Evolutionary conservation across 2,888 invertebrate genomes (phyloP), one percentile per base, ranked within the genome.

Genomic region (Spilosoma lubricipeda): DNA sequence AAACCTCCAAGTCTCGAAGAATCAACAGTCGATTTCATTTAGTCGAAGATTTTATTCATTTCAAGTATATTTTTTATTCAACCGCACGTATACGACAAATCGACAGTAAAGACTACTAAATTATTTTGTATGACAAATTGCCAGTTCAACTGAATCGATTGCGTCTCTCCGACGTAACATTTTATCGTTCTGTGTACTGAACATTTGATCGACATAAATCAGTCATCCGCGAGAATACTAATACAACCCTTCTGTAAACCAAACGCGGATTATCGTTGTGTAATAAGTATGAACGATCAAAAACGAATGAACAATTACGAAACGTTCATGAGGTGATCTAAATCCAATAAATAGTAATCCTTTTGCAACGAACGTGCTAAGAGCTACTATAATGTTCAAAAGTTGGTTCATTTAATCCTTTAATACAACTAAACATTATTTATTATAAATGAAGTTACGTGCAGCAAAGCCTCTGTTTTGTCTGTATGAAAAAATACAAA

Each of bases 291-390:
- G 52, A 56, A 72, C 48, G 66, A 82, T 76, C 56, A 68, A 72
- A 75, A 82, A 73, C 71, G 73, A 81, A 75, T 66, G 63, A 78
- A 64, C 70, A 70, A 63, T 70, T 76, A 72, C 48, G 67, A 78
- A 82, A 78, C 74, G 67, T 75, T 73, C 52, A 77, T 52, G 30
- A 66, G 42, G 74, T 56, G 71, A 74, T 83, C 74, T 67, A 67
- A 77, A 82, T 71, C 48, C 36, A 75, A 83, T 82, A 80, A 78
- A 78, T 72, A 78, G 63, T 80, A 77, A 77, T 71, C 64, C 67
- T 52, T 70, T 77, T 76, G 72, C 75, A 77, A 66, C 59, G 39
- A 67, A 76, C 71, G 67, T 72, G 77, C 73, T n/a, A 75, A 84
- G 67, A 56, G 27, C 23, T 39, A 8, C 59, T 20, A 56, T 13